These are phyloP conservation scores for Connochaetes taurinus DNA, from an alignment of 2,113 vertebrate species.

Conservation along the genomic window DNA sequence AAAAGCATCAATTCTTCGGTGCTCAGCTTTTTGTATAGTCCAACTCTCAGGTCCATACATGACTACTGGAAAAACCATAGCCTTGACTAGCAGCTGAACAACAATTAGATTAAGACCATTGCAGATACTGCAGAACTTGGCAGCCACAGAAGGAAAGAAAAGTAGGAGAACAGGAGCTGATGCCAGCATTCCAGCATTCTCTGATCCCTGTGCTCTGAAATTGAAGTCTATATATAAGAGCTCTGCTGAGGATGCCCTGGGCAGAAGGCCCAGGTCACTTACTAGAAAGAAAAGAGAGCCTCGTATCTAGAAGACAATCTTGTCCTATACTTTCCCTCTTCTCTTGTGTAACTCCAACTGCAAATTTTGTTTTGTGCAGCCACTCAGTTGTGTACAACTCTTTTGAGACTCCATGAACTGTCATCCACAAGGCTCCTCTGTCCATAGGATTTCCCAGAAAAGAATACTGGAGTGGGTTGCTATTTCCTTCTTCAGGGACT, in stretches of 20 bases:
- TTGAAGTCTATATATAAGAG: neutral
- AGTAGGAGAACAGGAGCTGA: neutral
- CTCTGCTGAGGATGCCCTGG: neutral
- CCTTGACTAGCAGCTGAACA: neutral
- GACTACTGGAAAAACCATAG: neutral
- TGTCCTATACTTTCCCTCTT: neutral
- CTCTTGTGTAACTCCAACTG: neutral
- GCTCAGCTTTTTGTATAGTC: neutral
- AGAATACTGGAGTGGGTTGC: neutral
- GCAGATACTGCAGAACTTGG: neutral
- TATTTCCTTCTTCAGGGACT: neutral
- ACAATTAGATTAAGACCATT: neutral
- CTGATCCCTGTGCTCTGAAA: neutral
- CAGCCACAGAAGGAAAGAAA: neutral
- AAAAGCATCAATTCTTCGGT: rapidly evolving
- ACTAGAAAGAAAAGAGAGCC: neutral
- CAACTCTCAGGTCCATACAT: neutral
- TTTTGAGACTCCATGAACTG: neutral
- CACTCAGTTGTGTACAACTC: neutral
- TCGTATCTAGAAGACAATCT: neutral
- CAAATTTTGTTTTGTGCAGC: neutral
- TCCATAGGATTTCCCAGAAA: neutral
- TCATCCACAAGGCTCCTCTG: neutral
- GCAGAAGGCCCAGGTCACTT: neutral
- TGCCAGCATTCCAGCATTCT: neutral